phyloP scores from a whole-genome alignment of 1,140 invertebrate genomes.

The Scaptodrosophila lebanonensis region DNA sequence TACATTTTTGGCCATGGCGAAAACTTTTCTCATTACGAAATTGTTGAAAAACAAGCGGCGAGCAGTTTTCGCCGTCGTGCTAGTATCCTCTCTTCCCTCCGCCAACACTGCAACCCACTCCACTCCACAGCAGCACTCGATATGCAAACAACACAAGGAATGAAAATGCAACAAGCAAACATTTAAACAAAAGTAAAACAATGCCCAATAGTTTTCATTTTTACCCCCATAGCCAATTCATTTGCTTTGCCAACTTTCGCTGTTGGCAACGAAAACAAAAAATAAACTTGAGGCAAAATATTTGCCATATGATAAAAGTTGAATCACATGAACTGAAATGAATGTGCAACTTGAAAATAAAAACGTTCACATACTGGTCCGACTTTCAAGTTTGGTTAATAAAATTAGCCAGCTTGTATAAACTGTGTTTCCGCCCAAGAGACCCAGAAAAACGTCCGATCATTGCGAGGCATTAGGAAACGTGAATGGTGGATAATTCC shows the following conservation, averaged over 20 bases:
- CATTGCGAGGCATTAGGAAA: too few relatives aligned
- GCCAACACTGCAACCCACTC: too few relatives aligned
- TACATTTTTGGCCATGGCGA: conserved; percentile 22
- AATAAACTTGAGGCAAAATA: conserved; percentile 46
- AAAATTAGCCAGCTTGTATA: too few relatives aligned
- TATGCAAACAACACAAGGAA: too few relatives aligned
- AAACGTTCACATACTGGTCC: background rate
- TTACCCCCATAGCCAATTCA: conserved; percentile 27
- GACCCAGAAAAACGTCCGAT: too few relatives aligned
- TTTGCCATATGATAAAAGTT: conserved; percentile 65
- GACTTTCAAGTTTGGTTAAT: too few relatives aligned
- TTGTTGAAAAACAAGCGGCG: conserved; percentile 23
- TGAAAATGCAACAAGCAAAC: conserved; percentile 55
- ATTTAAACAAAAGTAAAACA: conserved; percentile 59
- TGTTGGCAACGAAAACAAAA: conserved; percentile 26
- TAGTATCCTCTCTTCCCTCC: too few relatives aligned
- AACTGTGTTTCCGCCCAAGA: too few relatives aligned
- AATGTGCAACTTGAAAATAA: conserved; percentile 4
- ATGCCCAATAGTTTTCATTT: conserved; percentile 50
- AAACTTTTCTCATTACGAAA: conserved; percentile 66
- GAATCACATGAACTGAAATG: conserved; percentile 13
- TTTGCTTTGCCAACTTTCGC: conserved; percentile 51
- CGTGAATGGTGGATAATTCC: conserved; percentile 15
- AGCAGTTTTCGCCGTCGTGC: too few relatives aligned
- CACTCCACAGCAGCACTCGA: too few relatives aligned